Base-by-base conservation (phyloP, 2,797 vertebrate genomes). In the Melanotaenia nigrans region DNA sequence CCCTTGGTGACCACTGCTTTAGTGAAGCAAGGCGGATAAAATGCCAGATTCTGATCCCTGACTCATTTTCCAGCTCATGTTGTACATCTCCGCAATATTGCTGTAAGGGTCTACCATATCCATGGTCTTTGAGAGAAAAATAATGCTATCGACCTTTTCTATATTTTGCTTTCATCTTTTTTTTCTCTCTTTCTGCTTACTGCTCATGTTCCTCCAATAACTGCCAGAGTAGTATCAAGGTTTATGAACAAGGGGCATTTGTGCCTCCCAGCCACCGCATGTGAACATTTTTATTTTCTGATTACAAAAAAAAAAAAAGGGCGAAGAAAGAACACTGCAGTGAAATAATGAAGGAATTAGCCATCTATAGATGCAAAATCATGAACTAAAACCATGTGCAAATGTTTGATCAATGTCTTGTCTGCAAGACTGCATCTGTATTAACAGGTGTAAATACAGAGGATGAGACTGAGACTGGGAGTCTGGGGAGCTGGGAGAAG, bases 1-100 rank as follows among this genome's bases (percentile, higher is more conserved):
- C 81, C 88, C 88, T 78, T 84, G 87, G 87, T 91, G 88, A 80
- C 85, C 79, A 20, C 87, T 78, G 84, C 83, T 90, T 93, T 90
- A 90, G 92, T 92, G 90, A 93, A 93, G 91, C 89, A 92, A 92
- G 88, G 88, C 83, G 79, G 85, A 93, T 93, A 92, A 92, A 93
- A 88, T 87, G 87, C 78, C 78, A 38, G 75, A 84, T 90, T 90
- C 83, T 80, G 80, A 92, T 90, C 87, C 85, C 86, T 88, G 90
- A 92, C 87, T 93, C 91, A 90, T 90, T 88, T 89, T 87, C 81
- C 85, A 33, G 79, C 85, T 92, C 86, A 87, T 87, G 88, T 77
- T 88, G 68, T 75, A 73, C 84, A 85, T 89, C 73, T 74, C 79
- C 4, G 22, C 87, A 83, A 84, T 87, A 88, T 90, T 88, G 90